Evolutionary conservation across 2,113 vertebrate species (phyloP), one percentile per base, ranked within the genome.

Genomic region (Melanostigma gelatinosum): DNA sequence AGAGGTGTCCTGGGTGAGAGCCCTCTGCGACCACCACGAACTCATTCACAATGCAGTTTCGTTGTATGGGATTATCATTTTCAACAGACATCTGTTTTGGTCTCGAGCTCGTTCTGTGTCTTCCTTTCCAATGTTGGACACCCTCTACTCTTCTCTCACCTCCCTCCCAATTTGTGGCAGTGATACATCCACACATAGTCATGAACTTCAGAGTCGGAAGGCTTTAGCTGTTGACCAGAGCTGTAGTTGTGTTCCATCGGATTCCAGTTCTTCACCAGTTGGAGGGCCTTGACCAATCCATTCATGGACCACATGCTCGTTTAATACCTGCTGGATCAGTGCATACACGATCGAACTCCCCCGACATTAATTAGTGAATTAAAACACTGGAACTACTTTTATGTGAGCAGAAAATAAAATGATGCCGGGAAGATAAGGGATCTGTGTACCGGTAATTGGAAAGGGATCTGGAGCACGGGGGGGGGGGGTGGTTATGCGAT

Each of bases 291-390:
- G 42, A 76, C 9, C 78, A 61, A 72, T 80, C 82, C 52, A 54
- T 80, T 75, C 77, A 60, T 60, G 74, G 72, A 88, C 38, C 75
- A 80, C 85, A 80, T 63, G 66, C 85, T 74, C 72, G 58, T 73
- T 87, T 85, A 66, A 79, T 80, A 66, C 64, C 63, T 4, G 27
- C 58, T 29, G 67, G 81, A 75, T 85, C 82, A 85, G 66, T 66
- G 50, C 44, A 82, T 55, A 20, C 68, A 46, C 57, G 57, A 64
- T 82, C 24, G 0, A 54, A 57, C 27, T 65, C 66, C 40, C 71
- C 55, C 65, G 52, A 68, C 64, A 68, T 34, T 67, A 83, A 87
- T 85, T 65, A 89, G 52, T 61, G 63, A 78, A 79, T 82, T 46
- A 70, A 42, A 52, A 76, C 34, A n/a, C 18, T 72, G 46, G 20